Conservation (phyloP, 30 jellyfish, hydroid and myxozoan species). For the Mastigias papua region DNA sequence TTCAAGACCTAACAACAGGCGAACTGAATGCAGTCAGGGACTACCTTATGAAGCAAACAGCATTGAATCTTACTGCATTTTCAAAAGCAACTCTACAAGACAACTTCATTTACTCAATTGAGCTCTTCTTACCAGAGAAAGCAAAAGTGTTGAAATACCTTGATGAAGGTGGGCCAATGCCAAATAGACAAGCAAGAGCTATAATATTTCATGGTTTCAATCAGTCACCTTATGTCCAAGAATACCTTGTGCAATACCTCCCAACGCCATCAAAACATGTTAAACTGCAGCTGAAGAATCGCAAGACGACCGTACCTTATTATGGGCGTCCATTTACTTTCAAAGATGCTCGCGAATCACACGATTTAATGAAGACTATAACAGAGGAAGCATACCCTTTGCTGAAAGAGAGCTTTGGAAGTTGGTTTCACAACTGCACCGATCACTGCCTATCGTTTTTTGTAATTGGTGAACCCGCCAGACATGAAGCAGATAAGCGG, state of each 20-base stretch:
- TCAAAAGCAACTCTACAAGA: conserved; percentile 56
- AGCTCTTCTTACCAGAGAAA: conserved; percentile 58
- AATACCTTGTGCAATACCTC: conserved; percentile 59
- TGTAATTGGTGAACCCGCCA: conserved; percentile 61
- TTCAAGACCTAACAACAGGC: conserved; percentile 50
- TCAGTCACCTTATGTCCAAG: conserved; percentile 36
- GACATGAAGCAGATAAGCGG: conserved; percentile 46
- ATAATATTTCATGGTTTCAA: conserved; percentile 54
- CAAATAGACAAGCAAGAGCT: conserved; percentile 72
- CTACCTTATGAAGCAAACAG: background rate
- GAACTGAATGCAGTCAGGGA: conserved; percentile 38
- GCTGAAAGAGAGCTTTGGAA: conserved; percentile 72
- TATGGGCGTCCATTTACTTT: conserved; percentile 59
- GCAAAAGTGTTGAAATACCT: conserved; percentile 34
- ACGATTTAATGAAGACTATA: background rate
- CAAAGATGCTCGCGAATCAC: background rate
- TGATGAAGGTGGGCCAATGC: conserved; percentile 60
- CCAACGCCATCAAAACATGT: conserved; percentile 57
- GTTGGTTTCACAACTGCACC: conserved; percentile 67
- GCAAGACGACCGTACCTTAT: conserved; percentile 39
- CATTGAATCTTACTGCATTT: conserved; percentile 40
- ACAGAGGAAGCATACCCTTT: conserved; percentile 49
- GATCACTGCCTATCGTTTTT: conserved; percentile 32
- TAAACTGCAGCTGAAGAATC: conserved; percentile 15
- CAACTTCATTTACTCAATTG: conserved; percentile 66